A percentile compares a stretch with the other conserved stretches of the same genome.
These are phyloP conservation scores for Tinea semifulvella DNA, from an alignment of 2,888 invertebrate species.

Conservation along the genomic window DNA sequence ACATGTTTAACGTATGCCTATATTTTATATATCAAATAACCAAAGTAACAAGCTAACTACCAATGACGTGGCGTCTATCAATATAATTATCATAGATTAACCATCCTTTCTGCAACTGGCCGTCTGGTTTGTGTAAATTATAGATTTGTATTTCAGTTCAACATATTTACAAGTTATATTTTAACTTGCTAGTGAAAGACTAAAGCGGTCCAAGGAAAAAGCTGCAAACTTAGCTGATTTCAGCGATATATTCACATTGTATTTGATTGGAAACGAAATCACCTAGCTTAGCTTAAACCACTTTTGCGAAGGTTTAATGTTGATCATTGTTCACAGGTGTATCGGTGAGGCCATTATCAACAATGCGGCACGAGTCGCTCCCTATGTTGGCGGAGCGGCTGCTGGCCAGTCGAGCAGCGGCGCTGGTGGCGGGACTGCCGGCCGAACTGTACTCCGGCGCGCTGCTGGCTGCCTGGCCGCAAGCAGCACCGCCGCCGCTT, in stretches of 20 bases:
- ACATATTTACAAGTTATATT: too few species aligned
- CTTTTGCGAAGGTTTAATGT: too few species aligned
- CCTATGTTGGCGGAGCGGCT: conserved; percentile 60
- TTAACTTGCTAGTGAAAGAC: too few species aligned
- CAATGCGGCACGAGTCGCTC: conserved; percentile 58
- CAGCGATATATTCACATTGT: too few species aligned
- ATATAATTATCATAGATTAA: background rate
- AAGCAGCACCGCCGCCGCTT: conserved; percentile 64
- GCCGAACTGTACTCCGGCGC: conserved; percentile 72
- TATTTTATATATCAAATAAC: background rate
- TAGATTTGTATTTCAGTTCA: too few species aligned
- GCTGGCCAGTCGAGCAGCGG: conserved; percentile 64
- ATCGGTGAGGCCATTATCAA: conserved; percentile 57
- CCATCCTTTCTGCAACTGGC: too few species aligned
- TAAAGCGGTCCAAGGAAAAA: too few species aligned
- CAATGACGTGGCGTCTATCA: background rate
- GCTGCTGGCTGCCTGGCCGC: conserved; percentile 65
- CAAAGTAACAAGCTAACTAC: too few species aligned
- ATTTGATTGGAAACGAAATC: background rate
- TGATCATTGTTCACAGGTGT: conserved; percentile 39
- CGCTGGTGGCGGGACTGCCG: conserved; percentile 64
- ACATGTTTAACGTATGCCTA: background rate
- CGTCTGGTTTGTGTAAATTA: too few species aligned
- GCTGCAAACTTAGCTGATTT: too few species aligned
- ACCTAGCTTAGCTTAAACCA: too few species aligned